phyloP scores from a whole-genome alignment of 2,113 vertebrate genomes.

The Opisthocomus hoazin region DNA sequence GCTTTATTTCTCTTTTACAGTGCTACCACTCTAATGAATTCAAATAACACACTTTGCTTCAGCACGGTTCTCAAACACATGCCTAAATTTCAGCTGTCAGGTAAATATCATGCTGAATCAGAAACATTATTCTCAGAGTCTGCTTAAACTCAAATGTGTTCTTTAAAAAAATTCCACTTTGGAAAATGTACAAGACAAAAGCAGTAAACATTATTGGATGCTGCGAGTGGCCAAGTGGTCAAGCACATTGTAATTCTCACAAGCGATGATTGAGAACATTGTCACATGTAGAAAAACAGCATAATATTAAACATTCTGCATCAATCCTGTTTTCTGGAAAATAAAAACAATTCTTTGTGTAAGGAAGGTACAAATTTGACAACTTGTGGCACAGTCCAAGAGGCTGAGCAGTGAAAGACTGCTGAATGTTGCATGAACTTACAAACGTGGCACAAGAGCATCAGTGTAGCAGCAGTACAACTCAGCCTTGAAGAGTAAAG shows the following conservation, averaged over 20 bases:
- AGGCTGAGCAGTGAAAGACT: neutral
- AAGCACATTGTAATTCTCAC: neutral
- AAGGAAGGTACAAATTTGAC: neutral
- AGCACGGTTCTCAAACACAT: neutral
- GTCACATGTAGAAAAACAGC: neutral
- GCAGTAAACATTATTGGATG: neutral
- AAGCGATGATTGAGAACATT: neutral
- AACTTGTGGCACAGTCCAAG: neutral
- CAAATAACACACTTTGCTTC: neutral
- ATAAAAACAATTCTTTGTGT: neutral
- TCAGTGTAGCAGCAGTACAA: accelerated
- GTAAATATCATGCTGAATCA: neutral
- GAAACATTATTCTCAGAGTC: neutral
- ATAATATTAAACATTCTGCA: neutral
- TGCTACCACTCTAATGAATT: neutral
- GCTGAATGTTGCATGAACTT: neutral
- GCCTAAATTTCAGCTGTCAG: neutral
- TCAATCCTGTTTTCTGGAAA: neutral
- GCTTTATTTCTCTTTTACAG: neutral
- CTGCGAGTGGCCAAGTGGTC: neutral
- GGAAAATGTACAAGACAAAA: neutral
- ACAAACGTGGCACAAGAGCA: neutral
- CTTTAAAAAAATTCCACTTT: neutral
- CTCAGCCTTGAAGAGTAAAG: neutral
- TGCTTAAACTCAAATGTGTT: neutral